phyloP scores from a whole-genome alignment of 2,113 vertebrate genomes.

The Tapirus terrestris region DNA sequence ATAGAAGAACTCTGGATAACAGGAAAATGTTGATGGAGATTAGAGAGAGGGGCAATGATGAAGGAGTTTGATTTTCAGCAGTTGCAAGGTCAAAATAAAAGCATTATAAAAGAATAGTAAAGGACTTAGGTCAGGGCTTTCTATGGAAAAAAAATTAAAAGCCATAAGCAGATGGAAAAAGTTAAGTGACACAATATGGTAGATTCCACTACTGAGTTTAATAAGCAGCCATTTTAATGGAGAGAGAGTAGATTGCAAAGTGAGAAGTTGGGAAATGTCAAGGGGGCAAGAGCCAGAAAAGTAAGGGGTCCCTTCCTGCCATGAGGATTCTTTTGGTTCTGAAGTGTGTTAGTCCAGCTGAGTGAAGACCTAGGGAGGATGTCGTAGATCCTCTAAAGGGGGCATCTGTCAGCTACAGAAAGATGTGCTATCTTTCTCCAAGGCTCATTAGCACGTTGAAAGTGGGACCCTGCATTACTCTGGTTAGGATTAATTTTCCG shows the following conservation, averaged over 20 bases:
- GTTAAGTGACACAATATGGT: conserved; percentile 10
- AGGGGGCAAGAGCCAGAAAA: background rate
- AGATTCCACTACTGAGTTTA: conserved; percentile 10
- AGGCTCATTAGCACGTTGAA: background rate
- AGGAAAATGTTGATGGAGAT: background rate
- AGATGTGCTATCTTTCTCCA: background rate
- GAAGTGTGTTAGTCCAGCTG: background rate
- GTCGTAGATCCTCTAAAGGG: background rate
- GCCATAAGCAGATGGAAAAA: conserved; percentile 19
- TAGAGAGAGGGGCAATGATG: background rate
- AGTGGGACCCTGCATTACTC: background rate
- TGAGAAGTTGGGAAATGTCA: background rate
- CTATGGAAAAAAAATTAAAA: background rate
- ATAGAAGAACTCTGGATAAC: background rate
- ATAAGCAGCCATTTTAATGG: conserved; percentile 20
- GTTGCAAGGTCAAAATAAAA: conserved; percentile 18
- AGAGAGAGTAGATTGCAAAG: conserved; percentile 39
- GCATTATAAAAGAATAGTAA: conserved; percentile 20
- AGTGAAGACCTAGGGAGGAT: background rate
- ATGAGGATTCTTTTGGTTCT: background rate
- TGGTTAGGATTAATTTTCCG: conserved; percentile 7
- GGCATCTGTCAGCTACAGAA: background rate
- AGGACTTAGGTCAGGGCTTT: conserved; percentile 22
- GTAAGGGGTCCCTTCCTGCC: background rate
- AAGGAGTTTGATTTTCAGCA: background rate